Evolutionary conservation across 1,140 invertebrate genomes (phyloP).

Genomic region (Hormaphis cornu): DNA sequence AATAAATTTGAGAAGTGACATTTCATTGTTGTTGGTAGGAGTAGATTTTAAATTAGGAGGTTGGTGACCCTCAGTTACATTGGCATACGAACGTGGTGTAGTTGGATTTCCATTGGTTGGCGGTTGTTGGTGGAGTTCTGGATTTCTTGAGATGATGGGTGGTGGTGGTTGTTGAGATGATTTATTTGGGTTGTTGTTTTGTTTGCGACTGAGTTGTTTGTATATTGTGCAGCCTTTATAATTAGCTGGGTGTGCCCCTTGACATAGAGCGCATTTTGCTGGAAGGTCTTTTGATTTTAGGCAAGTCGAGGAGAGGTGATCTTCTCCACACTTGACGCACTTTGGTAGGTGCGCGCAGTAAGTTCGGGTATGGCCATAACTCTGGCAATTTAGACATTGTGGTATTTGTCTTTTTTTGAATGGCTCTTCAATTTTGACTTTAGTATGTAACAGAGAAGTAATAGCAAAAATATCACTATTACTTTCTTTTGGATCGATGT

Average conservation of each 20-base stretch:
- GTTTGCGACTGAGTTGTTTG: not conserved
- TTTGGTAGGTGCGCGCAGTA: not conserved
- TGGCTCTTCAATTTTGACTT: not conserved
- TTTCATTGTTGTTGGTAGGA: not conserved
- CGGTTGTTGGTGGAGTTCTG: not conserved
- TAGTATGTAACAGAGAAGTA: not conserved
- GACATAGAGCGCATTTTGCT: conserved; percentile 10
- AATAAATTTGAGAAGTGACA: not conserved
- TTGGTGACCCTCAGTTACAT: not conserved
- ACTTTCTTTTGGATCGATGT: not conserved
- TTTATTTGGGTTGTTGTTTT: not conserved
- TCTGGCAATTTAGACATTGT: not conserved
- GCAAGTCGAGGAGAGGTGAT: not conserved
- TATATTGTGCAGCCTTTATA: not conserved
- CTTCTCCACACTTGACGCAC: conserved; percentile 22
- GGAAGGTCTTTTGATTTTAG: not conserved
- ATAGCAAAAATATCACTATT: conserved; percentile 1
- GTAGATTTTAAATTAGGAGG: not conserved
- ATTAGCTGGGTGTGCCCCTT: not conserved
- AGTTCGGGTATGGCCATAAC: not conserved
- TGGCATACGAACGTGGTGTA: not conserved
- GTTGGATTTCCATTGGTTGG: not conserved
- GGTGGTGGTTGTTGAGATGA: not conserved
- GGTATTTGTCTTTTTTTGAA: not conserved
- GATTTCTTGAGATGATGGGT: not conserved